Percentiles rank a stretch among this genome's conserved stretches.
These are phyloP conservation scores for Oegoconia quadripuncta DNA, from an alignment of 2,888 invertebrate genomes.

Conservation along the genomic window DNA sequence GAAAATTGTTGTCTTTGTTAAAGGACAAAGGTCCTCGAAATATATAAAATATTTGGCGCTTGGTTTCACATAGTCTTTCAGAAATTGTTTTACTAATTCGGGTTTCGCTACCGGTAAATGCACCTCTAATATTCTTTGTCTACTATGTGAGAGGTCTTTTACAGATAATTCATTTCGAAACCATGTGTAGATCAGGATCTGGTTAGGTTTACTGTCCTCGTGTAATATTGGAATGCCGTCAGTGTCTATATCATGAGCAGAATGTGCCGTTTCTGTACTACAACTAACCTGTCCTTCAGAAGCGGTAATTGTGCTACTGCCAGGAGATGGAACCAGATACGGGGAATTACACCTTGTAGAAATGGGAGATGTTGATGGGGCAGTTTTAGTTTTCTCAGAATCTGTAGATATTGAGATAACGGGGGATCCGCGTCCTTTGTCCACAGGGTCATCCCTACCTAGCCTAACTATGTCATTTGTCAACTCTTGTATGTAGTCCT, in stretches of 20 bases:
- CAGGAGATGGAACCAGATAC: not conserved
- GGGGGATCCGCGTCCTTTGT: not conserved
- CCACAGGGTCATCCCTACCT: not conserved
- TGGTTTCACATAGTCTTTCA: slow-evolving; percentile 24
- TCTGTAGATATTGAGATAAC: slow-evolving; percentile 1
- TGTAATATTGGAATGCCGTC: slow-evolving; percentile 26
- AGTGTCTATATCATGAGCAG: slow-evolving; percentile 11
- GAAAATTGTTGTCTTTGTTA: slow-evolving; percentile 7
- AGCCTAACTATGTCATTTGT: not conserved
- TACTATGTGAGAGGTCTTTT: slow-evolving; percentile 22
- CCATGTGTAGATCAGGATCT: slow-evolving; percentile 27
- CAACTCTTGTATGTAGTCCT: not conserved
- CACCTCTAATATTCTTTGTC: slow-evolving; percentile 29
- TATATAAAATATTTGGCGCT: slow-evolving; percentile 27
- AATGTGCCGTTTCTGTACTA: slow-evolving; percentile 12
- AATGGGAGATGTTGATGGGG: not conserved
- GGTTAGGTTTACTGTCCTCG: slow-evolving; percentile 32
- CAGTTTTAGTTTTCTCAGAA: slow-evolving; percentile 3
- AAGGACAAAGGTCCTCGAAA: slow-evolving; percentile 14
- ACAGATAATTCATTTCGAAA: slow-evolving; percentile 20
- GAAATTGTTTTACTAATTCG: slow-evolving; percentile 24
- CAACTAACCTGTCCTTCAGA: too few relatives aligned
- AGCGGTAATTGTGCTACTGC: not conserved
- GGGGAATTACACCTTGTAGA: not conserved
- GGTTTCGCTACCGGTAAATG: slow-evolving; percentile 21